These are phyloP conservation scores for Chrysolina americana DNA, from an alignment of 2,888 invertebrate species.

Conservation along the genomic window DNA sequence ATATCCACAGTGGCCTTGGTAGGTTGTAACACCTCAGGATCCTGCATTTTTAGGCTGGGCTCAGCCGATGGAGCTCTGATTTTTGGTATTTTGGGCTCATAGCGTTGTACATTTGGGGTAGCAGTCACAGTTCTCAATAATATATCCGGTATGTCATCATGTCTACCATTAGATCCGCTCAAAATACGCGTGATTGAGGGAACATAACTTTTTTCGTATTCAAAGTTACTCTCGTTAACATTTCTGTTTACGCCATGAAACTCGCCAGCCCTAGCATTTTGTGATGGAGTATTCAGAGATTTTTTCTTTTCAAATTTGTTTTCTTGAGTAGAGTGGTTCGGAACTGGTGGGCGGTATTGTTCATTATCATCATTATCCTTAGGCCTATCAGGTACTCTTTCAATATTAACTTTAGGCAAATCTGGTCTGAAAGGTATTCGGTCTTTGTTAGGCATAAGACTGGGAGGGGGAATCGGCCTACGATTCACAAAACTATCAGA, in stretches of 20 bases:
- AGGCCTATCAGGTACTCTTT: slow-evolving; percentile 58
- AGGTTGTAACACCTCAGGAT: slow-evolving; percentile 44
- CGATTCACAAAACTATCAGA: slow-evolving; percentile 79
- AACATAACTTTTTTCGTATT: slow-evolving; percentile 71
- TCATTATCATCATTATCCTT: slow-evolving; percentile 43
- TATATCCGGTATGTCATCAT: slow-evolving; percentile 86
- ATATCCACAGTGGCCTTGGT: slow-evolving; percentile 46
- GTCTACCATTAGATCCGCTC: slow-evolving; percentile 88
- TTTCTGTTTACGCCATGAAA: slow-evolving; percentile 64
- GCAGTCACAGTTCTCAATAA: slow-evolving; percentile 78
- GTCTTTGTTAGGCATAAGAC: slow-evolving; percentile 83
- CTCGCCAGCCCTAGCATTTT: slow-evolving; percentile 72
- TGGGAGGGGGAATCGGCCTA: slow-evolving; percentile 87
- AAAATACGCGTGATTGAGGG: slow-evolving; percentile 89
- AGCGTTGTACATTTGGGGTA: slow-evolving; percentile 63
- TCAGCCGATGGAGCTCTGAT: slow-evolving; percentile 60
- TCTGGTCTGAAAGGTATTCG: slow-evolving; percentile 87
- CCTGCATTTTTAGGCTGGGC: slow-evolving; percentile 60
- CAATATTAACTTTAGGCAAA: slow-evolving; percentile 68
- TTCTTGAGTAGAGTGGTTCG: slow-evolving; percentile 43
- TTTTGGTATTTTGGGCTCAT: slow-evolving; percentile 60
- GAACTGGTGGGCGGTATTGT: slow-evolving; percentile 42
- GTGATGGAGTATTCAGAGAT: slow-evolving; percentile 82
- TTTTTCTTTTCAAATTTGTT: slow-evolving; percentile 76
- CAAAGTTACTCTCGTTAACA: slow-evolving; percentile 66